Evolutionary conservation across 2,888 invertebrate species (phyloP).

Genomic region (Ischnura elegans): DNA sequence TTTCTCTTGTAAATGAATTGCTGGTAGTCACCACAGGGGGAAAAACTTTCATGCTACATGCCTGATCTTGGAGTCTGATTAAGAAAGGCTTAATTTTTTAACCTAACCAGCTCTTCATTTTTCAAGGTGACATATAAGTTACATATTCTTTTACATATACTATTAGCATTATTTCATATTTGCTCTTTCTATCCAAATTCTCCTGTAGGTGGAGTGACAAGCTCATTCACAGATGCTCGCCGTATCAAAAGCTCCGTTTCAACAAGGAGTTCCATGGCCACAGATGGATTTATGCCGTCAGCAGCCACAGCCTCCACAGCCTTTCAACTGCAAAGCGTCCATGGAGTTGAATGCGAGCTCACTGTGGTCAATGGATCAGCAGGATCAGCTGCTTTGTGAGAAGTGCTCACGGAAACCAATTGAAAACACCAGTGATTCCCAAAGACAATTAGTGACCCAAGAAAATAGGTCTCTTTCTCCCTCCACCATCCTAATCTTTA

Average conservation of each 20-base stretch:
- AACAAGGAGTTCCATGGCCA: constrained; percentile 39
- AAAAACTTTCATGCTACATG: no score
- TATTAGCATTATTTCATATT: no score
- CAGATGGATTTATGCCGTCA: background rate
- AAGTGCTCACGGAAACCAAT: background rate
- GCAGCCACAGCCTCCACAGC: background rate
- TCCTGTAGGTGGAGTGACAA: constrained; percentile 5
- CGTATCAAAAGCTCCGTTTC: constrained; percentile 39
- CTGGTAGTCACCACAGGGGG: no score
- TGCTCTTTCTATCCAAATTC: background rate
- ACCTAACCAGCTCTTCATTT: background rate
- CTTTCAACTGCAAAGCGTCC: background rate
- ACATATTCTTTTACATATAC: no score
- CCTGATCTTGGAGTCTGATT: no score
- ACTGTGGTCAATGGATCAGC: background rate
- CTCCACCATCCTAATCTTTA: no score
- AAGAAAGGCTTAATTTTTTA: no score
- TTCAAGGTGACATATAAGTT: background rate
- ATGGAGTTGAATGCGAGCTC: background rate
- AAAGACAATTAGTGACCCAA: no score
- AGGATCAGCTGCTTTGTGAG: background rate
- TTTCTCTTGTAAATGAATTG: no score
- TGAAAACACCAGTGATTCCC: no score
- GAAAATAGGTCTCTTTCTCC: no score
- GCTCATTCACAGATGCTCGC: constrained; percentile 51